These are phyloP conservation scores for Drosophila multiciliata DNA, from an alignment of 2,888 invertebrate species.

Conservation along the genomic window DNA sequence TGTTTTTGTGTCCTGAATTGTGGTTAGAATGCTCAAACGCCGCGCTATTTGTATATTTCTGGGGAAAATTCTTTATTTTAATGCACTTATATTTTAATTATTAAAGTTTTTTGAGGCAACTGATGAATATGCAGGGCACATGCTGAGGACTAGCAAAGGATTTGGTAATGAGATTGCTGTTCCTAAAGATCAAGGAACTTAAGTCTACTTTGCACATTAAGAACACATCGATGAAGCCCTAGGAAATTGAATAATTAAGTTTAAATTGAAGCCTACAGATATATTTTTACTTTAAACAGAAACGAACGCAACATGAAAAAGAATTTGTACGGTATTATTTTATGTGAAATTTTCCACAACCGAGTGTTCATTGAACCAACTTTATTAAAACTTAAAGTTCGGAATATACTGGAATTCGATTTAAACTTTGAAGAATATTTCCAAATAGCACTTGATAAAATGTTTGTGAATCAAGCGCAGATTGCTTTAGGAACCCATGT, in stretches of 20 bases:
- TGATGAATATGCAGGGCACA: slow-evolving; percentile 37
- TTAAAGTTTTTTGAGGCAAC: slow-evolving; percentile 34
- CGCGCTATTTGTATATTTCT: slow-evolving; percentile 25
- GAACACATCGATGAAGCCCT: not conserved
- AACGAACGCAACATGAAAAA: not conserved
- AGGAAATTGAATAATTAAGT: not conserved
- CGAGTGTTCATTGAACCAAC: not conserved
- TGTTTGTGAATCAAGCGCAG: slow-evolving; percentile 28
- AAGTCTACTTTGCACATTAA: not conserved
- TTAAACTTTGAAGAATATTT: slow-evolving; percentile 14
- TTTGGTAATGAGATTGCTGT: slow-evolving; percentile 27
- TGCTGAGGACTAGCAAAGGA: slow-evolving; percentile 2
- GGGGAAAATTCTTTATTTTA: slow-evolving; percentile 17
- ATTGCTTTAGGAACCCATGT: not conserved
- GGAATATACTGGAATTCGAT: slow-evolving; percentile 25
- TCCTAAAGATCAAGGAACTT: not conserved
- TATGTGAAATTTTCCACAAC: not conserved
- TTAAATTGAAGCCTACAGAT: not conserved
- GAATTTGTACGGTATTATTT: not conserved
- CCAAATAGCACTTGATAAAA: slow-evolving; percentile 27
- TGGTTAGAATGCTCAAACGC: slow-evolving; percentile 41
- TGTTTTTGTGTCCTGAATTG: slow-evolving; percentile 46
- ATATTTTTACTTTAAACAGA: not conserved
- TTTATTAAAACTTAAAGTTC: slow-evolving; percentile 8
- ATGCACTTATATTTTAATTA: slow-evolving; percentile 46